Conservation (phyloP, 2,113 vertebrate species). For the Eclectus roratus region DNA sequence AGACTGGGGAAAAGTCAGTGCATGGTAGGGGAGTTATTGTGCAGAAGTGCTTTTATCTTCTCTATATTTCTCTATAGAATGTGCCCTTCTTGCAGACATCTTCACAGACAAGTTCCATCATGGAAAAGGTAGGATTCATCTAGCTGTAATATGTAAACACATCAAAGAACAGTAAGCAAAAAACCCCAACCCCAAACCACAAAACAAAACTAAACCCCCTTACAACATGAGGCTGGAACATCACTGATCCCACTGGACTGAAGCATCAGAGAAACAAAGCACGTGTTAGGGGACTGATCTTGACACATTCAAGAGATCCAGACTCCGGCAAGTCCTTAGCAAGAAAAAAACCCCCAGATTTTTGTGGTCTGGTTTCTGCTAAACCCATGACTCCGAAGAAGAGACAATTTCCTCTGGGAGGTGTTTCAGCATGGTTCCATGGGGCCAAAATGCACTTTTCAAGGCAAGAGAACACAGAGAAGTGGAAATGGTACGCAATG, state of each 20-base stretch:
- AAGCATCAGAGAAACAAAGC: background rate
- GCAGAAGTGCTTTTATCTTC: background rate
- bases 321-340: background rate
- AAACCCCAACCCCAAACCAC: fast-evolving
- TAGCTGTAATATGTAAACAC: background rate
- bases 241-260: background rate
- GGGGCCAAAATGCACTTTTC: background rate
- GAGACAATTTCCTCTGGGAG: background rate
- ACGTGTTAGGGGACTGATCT: background rate
- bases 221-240: background rate
- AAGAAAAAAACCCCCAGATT: background rate
- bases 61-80: background rate
- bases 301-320: background rate
- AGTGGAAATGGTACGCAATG: background rate
- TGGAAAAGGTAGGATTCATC: background rate
- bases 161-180: background rate
- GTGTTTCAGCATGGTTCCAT: background rate
- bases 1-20: background rate
- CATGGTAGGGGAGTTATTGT: background rate
- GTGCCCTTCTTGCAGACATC: background rate
- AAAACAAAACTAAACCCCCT: background rate
- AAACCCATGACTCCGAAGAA: background rate
- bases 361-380: background rate
- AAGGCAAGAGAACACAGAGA: background rate
- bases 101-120: background rate